Percentiles rank a stretch among this genome's conserved stretches.
Evolutionary conservation across 2,113 vertebrate genomes (phyloP).

Genomic region (Apistogramma diplotaenia): DNA sequence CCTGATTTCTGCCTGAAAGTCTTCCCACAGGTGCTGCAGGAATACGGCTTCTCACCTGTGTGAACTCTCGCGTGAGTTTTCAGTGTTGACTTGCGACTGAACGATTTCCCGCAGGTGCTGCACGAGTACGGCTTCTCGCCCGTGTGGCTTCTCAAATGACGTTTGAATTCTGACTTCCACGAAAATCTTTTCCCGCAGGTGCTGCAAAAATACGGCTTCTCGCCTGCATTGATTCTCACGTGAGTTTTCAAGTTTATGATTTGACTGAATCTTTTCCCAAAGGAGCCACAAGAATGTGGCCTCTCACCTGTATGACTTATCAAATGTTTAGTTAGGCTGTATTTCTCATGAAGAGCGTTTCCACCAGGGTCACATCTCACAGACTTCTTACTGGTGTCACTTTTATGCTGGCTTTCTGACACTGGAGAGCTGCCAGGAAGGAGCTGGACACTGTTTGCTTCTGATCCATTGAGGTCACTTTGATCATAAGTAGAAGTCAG

Average conservation of each 20-base stretch:
- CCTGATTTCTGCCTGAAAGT: not conserved
- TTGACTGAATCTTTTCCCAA: no score
- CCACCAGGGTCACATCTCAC: not conserved
- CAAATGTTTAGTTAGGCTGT: not conserved
- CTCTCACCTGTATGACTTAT: no score
- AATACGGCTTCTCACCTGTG: not conserved
- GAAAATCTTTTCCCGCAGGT: no score
- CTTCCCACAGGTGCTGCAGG: not conserved
- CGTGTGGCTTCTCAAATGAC: not conserved
- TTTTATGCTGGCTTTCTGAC: no score
- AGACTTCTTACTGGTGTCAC: no score
- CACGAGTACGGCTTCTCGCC: not conserved
- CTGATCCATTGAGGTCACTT: not conserved
- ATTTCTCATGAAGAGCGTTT: not conserved
- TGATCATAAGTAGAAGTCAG: accelerated
- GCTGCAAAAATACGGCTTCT: no score
- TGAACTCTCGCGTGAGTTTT: accelerated
- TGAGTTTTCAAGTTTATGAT: no score
- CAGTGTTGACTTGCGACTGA: accelerated
- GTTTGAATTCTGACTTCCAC: no score
- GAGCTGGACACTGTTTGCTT: not conserved
- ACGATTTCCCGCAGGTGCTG: accelerated
- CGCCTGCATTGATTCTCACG: no score
- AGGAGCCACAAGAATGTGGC: no score
- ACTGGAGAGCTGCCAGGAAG: not conserved